phyloP scores from a whole-genome alignment of 2,888 invertebrate genomes.

The Pemphredon lugubris region DNA sequence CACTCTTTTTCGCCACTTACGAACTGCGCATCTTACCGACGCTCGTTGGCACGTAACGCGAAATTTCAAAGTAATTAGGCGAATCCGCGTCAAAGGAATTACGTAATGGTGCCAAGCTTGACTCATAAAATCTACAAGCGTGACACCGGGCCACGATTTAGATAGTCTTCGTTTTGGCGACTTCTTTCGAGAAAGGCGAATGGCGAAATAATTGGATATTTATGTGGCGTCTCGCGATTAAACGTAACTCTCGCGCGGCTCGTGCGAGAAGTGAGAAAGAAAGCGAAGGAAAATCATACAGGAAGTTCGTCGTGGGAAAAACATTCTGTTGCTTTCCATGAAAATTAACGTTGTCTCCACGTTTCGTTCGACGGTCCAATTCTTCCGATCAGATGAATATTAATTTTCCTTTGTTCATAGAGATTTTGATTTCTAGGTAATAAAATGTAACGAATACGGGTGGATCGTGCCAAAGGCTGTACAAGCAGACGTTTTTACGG shows the following conservation, averaged over 20 bases:
- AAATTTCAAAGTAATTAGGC: slow-evolving; percentile 72
- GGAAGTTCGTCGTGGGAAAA: background rate
- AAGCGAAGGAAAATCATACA: slow-evolving; percentile 16
- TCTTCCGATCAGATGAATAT: too few species aligned
- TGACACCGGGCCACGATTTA: slow-evolving; percentile 29
- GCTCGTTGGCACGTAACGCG: slow-evolving; percentile 60
- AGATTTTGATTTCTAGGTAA: too few species aligned
- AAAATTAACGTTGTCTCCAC: too few species aligned
- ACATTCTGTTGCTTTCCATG: background rate
- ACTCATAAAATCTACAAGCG: slow-evolving; percentile 45
- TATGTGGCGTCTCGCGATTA: slow-evolving; percentile 4
- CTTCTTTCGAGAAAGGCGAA: slow-evolving; percentile 12
- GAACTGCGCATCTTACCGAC: slow-evolving; percentile 51
- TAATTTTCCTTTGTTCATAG: too few species aligned
- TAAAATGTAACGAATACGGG: too few species aligned
- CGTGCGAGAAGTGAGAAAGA: background rate
- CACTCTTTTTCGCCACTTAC: slow-evolving; percentile 2
- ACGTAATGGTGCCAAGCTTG: slow-evolving; percentile 40
- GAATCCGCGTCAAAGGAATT: slow-evolving; percentile 60
- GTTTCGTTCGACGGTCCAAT: too few species aligned
- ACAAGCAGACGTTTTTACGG: too few species aligned
- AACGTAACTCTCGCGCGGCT: slow-evolving; percentile 4
- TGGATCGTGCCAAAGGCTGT: too few species aligned
- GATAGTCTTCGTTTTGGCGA: slow-evolving; percentile 21
- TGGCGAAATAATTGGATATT: slow-evolving; percentile 27